A percentile compares a stretch with the other conserved stretches of the same genome.
These are phyloP conservation scores for Thunnus thynnus DNA, from an alignment of 2,113 vertebrate genomes.

Conservation along the genomic window DNA sequence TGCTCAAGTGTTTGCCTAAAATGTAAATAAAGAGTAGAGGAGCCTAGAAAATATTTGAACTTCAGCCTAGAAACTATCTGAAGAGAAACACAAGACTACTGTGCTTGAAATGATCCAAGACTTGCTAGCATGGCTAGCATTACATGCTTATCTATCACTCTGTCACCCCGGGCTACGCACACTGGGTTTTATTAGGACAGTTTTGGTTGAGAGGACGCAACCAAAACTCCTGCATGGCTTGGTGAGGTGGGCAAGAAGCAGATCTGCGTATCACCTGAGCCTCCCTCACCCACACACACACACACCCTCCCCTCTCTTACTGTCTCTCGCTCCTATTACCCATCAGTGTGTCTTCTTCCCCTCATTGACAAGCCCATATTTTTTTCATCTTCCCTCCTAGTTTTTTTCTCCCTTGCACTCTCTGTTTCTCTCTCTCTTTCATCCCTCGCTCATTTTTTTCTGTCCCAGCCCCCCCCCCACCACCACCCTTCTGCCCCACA, in stretches of 20 bases:
- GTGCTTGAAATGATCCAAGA: conserved; percentile 67
- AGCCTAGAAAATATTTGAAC: conserved; percentile 37
- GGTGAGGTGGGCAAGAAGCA: conserved; percentile 56
- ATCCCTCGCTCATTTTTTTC: conserved; percentile 65
- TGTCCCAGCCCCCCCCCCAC: conserved; percentile 51
- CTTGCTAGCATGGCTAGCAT: conserved; percentile 62
- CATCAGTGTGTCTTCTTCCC: conserved; percentile 48
- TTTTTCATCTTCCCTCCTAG: conserved; percentile 54
- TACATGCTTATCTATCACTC: conserved; percentile 72
- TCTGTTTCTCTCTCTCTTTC: conserved; percentile 49
- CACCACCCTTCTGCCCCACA: background rate
- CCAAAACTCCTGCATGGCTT: conserved; percentile 60
- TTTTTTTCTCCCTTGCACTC: conserved; percentile 25
- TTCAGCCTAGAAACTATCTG: conserved; percentile 28
- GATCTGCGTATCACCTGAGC: conserved; percentile 63
- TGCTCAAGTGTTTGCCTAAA: conserved; percentile 1
- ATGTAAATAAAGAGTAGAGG: conserved; percentile 34
- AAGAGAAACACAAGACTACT: conserved; percentile 45
- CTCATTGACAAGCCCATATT: conserved; percentile 63
- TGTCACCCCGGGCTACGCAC: conserved; percentile 59
- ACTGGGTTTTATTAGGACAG: conserved; percentile 68
- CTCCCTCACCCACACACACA: too few relatives aligned
- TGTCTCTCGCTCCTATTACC: conserved; percentile 41
- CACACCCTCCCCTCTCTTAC: background rate
- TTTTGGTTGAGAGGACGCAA: conserved; percentile 68